Conservation (phyloP, 1,140 invertebrate species). For the Zaprionus camerounensis region DNA sequence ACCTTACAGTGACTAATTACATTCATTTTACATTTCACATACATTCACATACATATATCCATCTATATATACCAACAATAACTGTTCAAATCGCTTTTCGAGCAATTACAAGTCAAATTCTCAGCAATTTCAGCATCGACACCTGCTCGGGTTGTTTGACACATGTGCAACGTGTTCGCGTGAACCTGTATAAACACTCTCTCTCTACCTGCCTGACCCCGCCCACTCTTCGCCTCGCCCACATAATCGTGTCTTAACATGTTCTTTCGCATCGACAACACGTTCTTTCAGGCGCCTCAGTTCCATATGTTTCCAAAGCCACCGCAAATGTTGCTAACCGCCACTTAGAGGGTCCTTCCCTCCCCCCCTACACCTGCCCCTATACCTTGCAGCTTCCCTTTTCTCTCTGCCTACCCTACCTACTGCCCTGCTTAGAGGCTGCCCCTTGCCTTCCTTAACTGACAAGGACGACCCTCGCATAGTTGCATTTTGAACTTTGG, state of each 20-base stretch:
- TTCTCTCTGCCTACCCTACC: neutral
- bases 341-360: conserved; percentile 19
- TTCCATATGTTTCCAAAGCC: conserved; percentile 14
- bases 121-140: neutral
- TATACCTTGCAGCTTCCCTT: neutral
- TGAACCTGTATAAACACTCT: conserved; percentile 1
- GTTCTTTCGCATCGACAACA: conserved; percentile 16
- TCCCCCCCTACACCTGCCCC: neutral
- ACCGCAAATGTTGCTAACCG: conserved; percentile 41
- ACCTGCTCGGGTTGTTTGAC: neutral
- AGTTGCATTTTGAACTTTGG: conserved; percentile 56
- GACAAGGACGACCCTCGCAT: conserved; percentile 47
- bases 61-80: neutral
- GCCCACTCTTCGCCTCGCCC: neutral
- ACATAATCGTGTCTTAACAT: conserved; percentile 6
- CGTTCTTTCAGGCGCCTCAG: conserved; percentile 29
- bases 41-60: neutral
- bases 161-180: neutral
- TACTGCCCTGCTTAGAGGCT: neutral
- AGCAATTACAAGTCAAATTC: neutral
- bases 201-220: neutral
- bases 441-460: neutral
- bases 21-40: neutral
- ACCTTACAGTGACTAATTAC: neutral
- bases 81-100: neutral